Conservation (phyloP, 2,797 vertebrate genomes). For the Uromys caudimaculatus region DNA sequence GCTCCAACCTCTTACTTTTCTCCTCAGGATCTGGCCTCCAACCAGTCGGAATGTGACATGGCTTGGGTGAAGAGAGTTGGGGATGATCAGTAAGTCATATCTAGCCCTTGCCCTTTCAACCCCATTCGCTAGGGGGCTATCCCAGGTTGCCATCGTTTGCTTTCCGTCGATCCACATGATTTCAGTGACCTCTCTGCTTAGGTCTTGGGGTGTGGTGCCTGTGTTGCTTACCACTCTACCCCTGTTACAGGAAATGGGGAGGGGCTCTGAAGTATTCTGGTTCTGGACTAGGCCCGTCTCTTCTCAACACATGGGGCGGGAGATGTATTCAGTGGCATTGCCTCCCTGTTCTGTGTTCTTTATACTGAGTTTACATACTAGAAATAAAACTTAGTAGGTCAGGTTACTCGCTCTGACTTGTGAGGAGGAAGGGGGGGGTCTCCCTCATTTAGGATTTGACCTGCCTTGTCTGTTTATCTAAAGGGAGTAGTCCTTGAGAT, state of each 20-base stretch:
- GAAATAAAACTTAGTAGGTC: not conserved
- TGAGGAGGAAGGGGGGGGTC: not conserved
- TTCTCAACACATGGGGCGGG: not conserved
- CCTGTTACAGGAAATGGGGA: slow-evolving; percentile 17
- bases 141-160: not conserved
- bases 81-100: slow-evolving; percentile 97
- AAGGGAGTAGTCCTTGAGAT: not conserved
- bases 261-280: not conserved
- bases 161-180: not conserved
- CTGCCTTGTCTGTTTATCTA: not conserved
- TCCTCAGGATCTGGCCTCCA: slow-evolving; percentile 93
- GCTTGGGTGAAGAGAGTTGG: slow-evolving; percentile 99
- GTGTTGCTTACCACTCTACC: not conserved
- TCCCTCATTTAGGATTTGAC: not conserved
- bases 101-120: not conserved
- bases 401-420: not conserved
- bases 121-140: not conserved
- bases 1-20: slow-evolving; percentile 50
- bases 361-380: not conserved
- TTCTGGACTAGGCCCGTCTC: not conserved
- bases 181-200: not conserved
- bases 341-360: not conserved
- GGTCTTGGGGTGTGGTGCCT: not conserved
- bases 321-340: not conserved
- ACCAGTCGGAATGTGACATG: slow-evolving; percentile 96